Evolutionary conservation across 2,888 invertebrate genomes (phyloP).

Genomic region (Drosophila mettleri): DNA sequence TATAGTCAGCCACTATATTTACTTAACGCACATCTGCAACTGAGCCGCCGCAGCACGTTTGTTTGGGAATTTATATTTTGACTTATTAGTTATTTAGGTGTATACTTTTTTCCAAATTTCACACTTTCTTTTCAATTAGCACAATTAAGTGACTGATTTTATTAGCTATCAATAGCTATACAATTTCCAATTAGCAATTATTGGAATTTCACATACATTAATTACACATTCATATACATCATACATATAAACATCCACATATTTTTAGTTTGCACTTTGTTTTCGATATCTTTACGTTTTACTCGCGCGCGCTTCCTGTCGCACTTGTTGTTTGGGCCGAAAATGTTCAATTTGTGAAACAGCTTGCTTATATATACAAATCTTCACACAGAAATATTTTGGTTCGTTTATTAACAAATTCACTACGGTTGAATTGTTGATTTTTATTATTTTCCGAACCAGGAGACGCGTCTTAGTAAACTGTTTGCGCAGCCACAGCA

Average conservation of each 20-base stretch:
- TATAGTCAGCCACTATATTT: conserved; percentile 34
- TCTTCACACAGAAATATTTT: conserved; percentile 21
- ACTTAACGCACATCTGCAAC: conserved; percentile 18
- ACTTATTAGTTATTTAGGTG: conserved; percentile 13
- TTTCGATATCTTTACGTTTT: conserved; percentile 52
- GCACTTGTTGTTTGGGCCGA: conserved; percentile 59
- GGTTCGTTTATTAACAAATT: conserved; percentile 48
- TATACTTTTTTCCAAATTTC: conserved; percentile 32
- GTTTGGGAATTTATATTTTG: conserved; percentile 14
- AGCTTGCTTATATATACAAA: conserved; percentile 25
- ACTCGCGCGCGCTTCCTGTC: conserved; percentile 45
- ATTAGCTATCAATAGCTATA: conserved; percentile 35
- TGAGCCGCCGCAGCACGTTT: conserved; percentile 15
- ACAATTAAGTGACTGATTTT: conserved; percentile 51
- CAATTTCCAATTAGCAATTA: conserved; percentile 49
- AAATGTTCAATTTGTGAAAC: conserved; percentile 14
- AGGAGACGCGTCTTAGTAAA: conserved; percentile 31
- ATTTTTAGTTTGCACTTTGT: conserved; percentile 43
- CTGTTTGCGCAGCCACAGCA: conserved; percentile 23
- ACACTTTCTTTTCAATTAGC: conserved; percentile 64
- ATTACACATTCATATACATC: conserved; percentile 4
- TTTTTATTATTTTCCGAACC: conserved; percentile 29
- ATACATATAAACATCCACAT: conserved; percentile 3
- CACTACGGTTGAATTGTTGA: conserved; percentile 11
- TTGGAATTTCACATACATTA: conserved; percentile 47